Evolutionary conservation across 2,888 invertebrate species (phyloP), one percentile per base, ranked within the genome.

Genomic region (Perithous albicinctus): DNA sequence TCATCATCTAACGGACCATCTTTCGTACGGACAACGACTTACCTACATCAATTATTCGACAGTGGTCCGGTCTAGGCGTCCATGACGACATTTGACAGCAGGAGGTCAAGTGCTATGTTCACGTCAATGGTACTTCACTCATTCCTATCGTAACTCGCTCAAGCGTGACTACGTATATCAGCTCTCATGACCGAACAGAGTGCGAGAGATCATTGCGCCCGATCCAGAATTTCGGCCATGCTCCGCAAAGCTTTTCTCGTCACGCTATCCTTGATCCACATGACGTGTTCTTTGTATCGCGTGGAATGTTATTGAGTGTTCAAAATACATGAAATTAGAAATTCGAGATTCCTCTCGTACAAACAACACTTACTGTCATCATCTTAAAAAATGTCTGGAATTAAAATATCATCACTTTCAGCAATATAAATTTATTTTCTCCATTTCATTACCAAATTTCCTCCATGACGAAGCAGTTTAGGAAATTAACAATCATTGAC

Each of bases 51-150:
- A 89, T 90, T 89, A 90, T 87, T 90, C 88, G 86, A 88, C 86
- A 83, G 84, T 85, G 88, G 89, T 88, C 87, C 86, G 83, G 82
- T 84, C 38, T 43, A 26, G 35, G 51, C 46, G 59, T 12, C 15
- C 51, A 76, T 89, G 90, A 91, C 87, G 91, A 91, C 90, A 90
- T 90, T 87, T 87, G 88, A 87, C 91, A 89, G 88, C 91, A 84
- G 90, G 91, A 89, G 91, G 90, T 88, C 90, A 87, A 48, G 20
- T 18, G 32, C 88, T 85, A 90, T 91, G 90, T 91, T 90, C 91
- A 86, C 88, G 89, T 90, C 89, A 88, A 90, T 88, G 89, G 90
- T 89, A 88, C 87, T 91, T 91, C 91, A 91, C 89, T 91, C 91
- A 90, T 88, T 88, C 86, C 88, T 88, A 88, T 89, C 88, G 89